A percentile compares a stretch with the other conserved stretches of the same genome.
Conservation (phyloP, 1,140 invertebrate species). For the Zaprionus davidi region DNA sequence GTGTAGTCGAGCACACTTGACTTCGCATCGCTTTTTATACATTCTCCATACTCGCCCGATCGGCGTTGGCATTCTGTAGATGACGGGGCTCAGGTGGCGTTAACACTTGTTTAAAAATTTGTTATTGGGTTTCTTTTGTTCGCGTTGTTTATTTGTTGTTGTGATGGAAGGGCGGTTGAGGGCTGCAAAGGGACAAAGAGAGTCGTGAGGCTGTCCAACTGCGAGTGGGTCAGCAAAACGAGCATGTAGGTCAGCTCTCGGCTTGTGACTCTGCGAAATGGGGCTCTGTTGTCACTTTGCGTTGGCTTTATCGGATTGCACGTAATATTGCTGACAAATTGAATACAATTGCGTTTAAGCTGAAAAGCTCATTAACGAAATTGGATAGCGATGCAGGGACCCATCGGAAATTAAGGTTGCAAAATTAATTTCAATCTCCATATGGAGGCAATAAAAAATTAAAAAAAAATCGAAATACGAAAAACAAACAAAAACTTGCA, state of each 20-base stretch:
- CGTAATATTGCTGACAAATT: constrained; percentile 78
- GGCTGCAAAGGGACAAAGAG: constrained; percentile 4
- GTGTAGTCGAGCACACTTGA: too few species aligned
- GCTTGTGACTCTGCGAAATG: constrained; percentile 14
- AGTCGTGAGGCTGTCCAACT: neutral
- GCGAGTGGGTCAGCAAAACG: constrained; percentile 20
- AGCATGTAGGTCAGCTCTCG: constrained; percentile 42
- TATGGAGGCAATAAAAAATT: constrained; percentile 39
- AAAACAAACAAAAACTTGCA: neutral
- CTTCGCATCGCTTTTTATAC: neutral
- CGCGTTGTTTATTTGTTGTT: constrained; percentile 65
- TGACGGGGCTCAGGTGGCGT: constrained; percentile 67
- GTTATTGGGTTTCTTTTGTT: constrained; percentile 74
- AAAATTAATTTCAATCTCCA: constrained; percentile 62
- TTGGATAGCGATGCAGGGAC: constrained; percentile 61
- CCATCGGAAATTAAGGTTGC: constrained; percentile 47
- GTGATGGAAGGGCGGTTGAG: constrained; percentile 20
- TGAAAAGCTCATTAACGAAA: constrained; percentile 81
- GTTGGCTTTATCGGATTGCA: constrained; percentile 77
- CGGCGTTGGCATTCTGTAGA: constrained; percentile 21
- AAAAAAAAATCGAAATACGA: constrained; percentile 8
- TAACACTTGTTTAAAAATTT: constrained; percentile 83
- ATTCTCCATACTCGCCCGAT: constrained; percentile 22
- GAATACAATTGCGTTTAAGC: constrained; percentile 80
- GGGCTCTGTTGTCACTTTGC: constrained; percentile 62